A percentile compares a stretch with the other conserved stretches of the same genome.
Conservation (phyloP, 2,797 vertebrate species). For the Microcaecilia unicolor region DNA sequence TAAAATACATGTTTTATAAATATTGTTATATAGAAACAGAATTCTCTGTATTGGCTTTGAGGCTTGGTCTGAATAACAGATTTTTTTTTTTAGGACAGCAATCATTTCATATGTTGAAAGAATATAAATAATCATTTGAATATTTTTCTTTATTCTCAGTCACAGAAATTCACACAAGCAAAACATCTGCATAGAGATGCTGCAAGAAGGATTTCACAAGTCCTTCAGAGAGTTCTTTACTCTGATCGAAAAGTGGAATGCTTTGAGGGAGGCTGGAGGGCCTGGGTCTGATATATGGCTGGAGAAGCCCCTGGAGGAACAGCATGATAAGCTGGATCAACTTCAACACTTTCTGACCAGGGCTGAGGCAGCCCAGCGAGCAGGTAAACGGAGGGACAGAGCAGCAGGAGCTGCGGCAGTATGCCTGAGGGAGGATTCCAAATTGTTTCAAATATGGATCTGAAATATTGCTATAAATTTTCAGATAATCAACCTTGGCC, state of each 20-base stretch:
- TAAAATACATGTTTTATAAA: too few species aligned
- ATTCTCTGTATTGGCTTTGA: too few species aligned
- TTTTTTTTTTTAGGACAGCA: neutral
- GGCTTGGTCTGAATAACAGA: too few species aligned
- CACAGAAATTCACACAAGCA: conserved; percentile 73
- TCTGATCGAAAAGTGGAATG: conserved; percentile 67
- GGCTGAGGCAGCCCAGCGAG: conserved; percentile 68
- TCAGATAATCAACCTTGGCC: conserved; percentile 39
- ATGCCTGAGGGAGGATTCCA: conserved; percentile 53
- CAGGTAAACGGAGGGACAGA: conserved; percentile 51
- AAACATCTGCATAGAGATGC: conserved; percentile 77
- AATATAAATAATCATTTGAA: conserved; percentile 23
- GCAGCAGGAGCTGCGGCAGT: conserved; percentile 40
- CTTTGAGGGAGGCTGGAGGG: conserved; percentile 75
- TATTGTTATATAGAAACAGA: too few species aligned
- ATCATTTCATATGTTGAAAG: conserved; percentile 12
- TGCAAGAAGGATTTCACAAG: conserved; percentile 61
- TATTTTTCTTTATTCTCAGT: conserved; percentile 45
- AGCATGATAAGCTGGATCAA: conserved; percentile 78
- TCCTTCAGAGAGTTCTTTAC: conserved; percentile 61
- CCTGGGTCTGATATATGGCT: conserved; percentile 87
- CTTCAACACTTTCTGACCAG: conserved; percentile 68
- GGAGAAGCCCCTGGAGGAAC: conserved; percentile 75
- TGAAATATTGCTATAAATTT: conserved; percentile 53
- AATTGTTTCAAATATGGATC: conserved; percentile 58